Conservation (phyloP, 2,888 invertebrate genomes). For the Xanthorhoe spadicearia region DNA sequence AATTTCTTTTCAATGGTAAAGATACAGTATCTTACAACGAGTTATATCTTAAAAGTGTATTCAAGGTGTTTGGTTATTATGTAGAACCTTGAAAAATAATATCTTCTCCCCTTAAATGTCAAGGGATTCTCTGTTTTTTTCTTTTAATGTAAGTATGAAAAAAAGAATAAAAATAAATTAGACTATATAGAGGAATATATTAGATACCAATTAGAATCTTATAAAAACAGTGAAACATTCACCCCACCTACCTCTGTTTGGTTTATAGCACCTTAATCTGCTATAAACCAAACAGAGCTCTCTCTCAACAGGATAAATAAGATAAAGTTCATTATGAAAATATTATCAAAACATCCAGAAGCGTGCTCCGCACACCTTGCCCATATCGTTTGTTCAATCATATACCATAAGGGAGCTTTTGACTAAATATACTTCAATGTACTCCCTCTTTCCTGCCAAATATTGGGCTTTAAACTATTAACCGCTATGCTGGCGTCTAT, state of each 20-base stretch:
- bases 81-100: not conserved
- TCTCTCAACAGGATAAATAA: constrained; percentile 40
- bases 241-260: no score
- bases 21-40: not conserved
- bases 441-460: constrained; percentile 84
- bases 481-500: constrained; percentile 38
- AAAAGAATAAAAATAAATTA: not conserved
- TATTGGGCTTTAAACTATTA: constrained; percentile 66
- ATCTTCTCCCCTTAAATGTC: not conserved
- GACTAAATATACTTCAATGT: constrained; percentile 83
- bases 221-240: not conserved
- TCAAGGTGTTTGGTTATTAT: not conserved
- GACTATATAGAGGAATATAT: not conserved
- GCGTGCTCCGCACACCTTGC: constrained; percentile 78
- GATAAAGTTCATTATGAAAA: constrained; percentile 50
- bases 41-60: not conserved
- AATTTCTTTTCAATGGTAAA: not conserved
- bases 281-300: constrained; percentile 8
- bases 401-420: constrained; percentile 73
- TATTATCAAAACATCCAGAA: constrained; percentile 58
- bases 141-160: no score
- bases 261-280: not conserved
- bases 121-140: not conserved
- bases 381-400: constrained; percentile 80
- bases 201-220: constrained; percentile 28